Evolutionary conservation across 1,140 invertebrate species (phyloP).

Genomic region (Coptotermes formosanus): DNA sequence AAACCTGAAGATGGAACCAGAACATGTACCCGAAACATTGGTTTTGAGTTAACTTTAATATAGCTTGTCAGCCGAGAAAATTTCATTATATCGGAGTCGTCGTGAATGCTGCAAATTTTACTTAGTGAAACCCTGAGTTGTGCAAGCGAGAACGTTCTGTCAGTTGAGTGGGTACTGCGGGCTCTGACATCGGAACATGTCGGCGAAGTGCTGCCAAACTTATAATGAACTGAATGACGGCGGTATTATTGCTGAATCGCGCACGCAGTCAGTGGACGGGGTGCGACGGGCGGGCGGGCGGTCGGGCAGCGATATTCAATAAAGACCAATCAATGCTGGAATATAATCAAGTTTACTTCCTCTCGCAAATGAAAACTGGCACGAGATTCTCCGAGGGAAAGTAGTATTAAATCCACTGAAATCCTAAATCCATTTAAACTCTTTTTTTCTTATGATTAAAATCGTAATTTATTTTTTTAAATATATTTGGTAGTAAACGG

Average conservation of each 20-base stretch:
- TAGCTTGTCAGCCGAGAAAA: no score
- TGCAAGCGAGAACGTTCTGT: no score
- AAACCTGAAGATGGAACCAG: no score
- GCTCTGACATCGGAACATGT: neutral
- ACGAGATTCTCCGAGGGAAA: neutral
- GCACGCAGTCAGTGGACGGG: no score
- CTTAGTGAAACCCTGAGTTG: no score
- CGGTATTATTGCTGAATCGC: no score
- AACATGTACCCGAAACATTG: no score
- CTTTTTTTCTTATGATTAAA: neutral
- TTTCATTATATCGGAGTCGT: no score
- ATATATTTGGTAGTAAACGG: no score
- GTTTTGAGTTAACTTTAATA: no score
- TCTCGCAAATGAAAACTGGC: slow-evolving; percentile 3
- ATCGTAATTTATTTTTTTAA: slow-evolving; percentile 9
- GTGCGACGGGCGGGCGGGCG: no score
- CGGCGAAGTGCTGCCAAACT: slow-evolving; percentile 4
- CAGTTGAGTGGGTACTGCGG: neutral
- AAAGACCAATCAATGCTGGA: slow-evolving; percentile 18
- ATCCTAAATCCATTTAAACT: neutral
- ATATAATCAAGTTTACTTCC: slow-evolving; percentile 14
- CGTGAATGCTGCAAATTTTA: no score
- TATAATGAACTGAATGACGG: neutral
- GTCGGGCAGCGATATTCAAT: neutral
- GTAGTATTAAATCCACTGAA: neutral